Base-by-base conservation (phyloP, 1,140 invertebrate genomes). In the Carcinoscorpius rotundicauda region DNA sequence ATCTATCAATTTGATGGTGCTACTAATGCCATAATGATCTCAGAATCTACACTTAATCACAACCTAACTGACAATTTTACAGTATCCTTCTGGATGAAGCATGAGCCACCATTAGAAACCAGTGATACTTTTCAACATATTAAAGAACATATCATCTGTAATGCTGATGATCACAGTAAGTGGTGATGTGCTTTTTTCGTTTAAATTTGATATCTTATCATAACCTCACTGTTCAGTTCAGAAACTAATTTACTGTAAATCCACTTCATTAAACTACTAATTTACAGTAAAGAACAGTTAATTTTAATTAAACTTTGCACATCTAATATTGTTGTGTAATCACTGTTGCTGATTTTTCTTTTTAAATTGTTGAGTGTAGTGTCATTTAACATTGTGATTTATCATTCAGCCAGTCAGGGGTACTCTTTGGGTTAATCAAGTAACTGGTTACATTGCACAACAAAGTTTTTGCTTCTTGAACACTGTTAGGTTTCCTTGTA, bases 131-230 rank as follows among this genome's bases (percentile, higher is more conserved):
- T 94, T 75, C 91, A 92, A 70, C 89, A 93, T 71, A 80, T 85
- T 51, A 97, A 97, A 77, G 94, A 98, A 75, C 93, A 97, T 73
- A 87, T 98, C 67, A 76, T 98, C 29, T 98, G 95, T 77, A 89
- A 88, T 73, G 92, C 93, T 60, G 95, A 98, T 81, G 93, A 96
- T 76, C 93, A 97, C 73, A 93, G 91, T 93, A 74, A 86, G 88
- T 83, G 29, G 2, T 29, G 29, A 29, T 29, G 29, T 29, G 29
- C 29, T 29, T 29, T 29, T 49, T 52, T 61, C 49, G 5, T 49
- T 52, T 48, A 61, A 57, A 51, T 4, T 59, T 57, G 55, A 58
- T 68, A n/a, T 51, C 48, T 60, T 64, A 48, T 57, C 8, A 8
- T 59, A 8, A 8, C 6, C 11, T 65, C 9, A 10, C 49, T 49